Base-by-base conservation (phyloP, 2,797 vertebrate genomes). In the Rhynchonycteris naso region DNA sequence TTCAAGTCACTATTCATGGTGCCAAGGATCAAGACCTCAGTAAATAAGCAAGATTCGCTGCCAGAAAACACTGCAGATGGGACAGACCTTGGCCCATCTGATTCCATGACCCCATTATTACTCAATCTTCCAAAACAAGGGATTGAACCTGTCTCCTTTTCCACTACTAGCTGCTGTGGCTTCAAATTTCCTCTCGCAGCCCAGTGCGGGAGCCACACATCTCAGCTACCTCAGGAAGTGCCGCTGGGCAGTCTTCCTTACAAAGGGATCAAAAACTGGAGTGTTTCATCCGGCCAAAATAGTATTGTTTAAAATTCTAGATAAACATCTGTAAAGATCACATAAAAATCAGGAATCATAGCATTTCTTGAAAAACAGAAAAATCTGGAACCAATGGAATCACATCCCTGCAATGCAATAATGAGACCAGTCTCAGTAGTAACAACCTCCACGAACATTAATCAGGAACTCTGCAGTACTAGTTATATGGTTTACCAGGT, bases 301-400 rank as follows among this genome's bases (percentile, higher is more conserved):
- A 80, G 5, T 30, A 74, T 61, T 78, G 86, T 52, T 56, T 30
- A 28, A 59, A 93, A 69, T 50, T 93, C 80, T 83, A 66, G 82
- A 78, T 79, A 72, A 90, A 68, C 47, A 68, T 43, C 85, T 93
- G 33, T 63, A 24, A 43, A 76, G 88, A 80, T 54, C 35, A 85
- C n/a, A 12, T 71, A 84, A 33, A 69, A 89, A 95, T 68, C 35
- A 56, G 18, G 7, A 54, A 72, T 93, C 75, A 85, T 74, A 24
- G 47, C 50, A 85, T 91, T 76, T 88, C 83, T 85, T 47, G 10
- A 90, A 66, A 89, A 87, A 68, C 0, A 74, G n/a, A 85, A 93
- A 95, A 89, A 35, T 63, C 18, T 74, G 63, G 16, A 86, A 74
- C 89, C 38, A 74, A 4, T 61, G 28, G 52, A 63, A 58, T 66